Conservation (phyloP, 2,888 invertebrate genomes). For the Abrostola triplasia region DNA sequence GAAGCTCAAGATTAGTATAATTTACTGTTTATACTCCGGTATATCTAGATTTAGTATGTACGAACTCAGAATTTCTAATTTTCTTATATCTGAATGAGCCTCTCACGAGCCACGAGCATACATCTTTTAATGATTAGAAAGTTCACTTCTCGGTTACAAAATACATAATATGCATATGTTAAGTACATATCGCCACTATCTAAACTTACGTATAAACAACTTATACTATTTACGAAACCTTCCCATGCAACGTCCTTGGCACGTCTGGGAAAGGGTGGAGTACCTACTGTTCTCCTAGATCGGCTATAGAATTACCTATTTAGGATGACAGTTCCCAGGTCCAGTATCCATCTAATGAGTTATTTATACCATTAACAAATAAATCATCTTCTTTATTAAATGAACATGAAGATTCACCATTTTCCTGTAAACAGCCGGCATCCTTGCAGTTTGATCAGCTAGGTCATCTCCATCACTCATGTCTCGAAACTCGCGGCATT, state of each 20-base stretch:
- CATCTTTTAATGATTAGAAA: slow-evolving; percentile 44
- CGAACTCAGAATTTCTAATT: slow-evolving; percentile 1
- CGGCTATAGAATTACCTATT: no score
- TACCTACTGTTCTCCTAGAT: no score
- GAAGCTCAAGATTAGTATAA: no score
- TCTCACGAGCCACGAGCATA: slow-evolving; percentile 25
- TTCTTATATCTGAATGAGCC: slow-evolving; percentile 6
- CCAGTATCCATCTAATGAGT: slow-evolving; percentile 5
- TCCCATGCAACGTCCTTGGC: no score
- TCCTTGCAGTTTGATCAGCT: slow-evolving; percentile 55
- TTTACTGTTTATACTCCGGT: background rate
- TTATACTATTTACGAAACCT: no score
- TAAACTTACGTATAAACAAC: no score
- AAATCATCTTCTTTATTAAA: slow-evolving; percentile 23
- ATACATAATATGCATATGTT: slow-evolving; percentile 7
- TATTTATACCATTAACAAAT: slow-evolving; percentile 10
- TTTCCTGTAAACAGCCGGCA: slow-evolving; percentile 37
- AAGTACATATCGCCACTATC: background rate
- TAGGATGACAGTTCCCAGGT: no score
- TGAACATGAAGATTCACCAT: slow-evolving; percentile 23
- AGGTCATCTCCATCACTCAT: slow-evolving; percentile 67
- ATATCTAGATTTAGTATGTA: slow-evolving; percentile 2
- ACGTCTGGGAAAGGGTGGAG: no score
- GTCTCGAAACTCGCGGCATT: slow-evolving; percentile 58
- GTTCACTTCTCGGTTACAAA: slow-evolving; percentile 15